phyloP scores from a whole-genome alignment of 2,888 invertebrate genomes.

The Nowickia ferox region DNA sequence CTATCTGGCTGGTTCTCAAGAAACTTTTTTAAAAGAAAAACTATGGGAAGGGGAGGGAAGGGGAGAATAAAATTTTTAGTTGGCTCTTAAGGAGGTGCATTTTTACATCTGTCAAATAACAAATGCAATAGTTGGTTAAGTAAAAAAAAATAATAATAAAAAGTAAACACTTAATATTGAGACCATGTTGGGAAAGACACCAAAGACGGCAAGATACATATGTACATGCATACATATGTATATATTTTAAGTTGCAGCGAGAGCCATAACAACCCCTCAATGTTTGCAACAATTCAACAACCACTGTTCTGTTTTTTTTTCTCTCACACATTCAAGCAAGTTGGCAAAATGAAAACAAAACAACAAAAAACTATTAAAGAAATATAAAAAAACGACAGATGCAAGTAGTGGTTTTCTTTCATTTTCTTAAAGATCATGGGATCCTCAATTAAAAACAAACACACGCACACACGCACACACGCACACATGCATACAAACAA shows the following conservation, averaged over 20 bases:
- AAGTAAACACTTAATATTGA: too few relatives aligned
- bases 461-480: conserved; percentile 6
- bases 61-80: not conserved
- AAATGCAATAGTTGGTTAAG: not conserved
- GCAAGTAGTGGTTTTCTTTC: conserved; percentile 66
- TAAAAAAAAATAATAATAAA: not conserved
- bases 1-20: not conserved
- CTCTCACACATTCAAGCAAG: conserved; percentile 44
- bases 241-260: conserved; percentile 14
- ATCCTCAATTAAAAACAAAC: conserved; percentile 34
- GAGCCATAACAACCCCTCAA: conserved; percentile 51
- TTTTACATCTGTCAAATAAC: conserved; percentile 37
- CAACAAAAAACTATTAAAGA: conserved; percentile 15
- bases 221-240: not conserved
- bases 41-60: not conserved
- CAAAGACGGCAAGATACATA: not conserved
- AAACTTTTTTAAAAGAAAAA: not conserved
- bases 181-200: too few relatives aligned
- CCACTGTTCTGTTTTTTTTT: conserved; percentile 38
- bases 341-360: conserved; percentile 40
- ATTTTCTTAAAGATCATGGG: conserved; percentile 57
- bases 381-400: conserved; percentile 62
- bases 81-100: conserved; percentile 15
- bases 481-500: conserved; percentile 55
- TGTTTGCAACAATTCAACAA: conserved; percentile 55